Conservation (phyloP, 35 echinoderm and acorn worm species). For the Ophioderma brevispina region DNA sequence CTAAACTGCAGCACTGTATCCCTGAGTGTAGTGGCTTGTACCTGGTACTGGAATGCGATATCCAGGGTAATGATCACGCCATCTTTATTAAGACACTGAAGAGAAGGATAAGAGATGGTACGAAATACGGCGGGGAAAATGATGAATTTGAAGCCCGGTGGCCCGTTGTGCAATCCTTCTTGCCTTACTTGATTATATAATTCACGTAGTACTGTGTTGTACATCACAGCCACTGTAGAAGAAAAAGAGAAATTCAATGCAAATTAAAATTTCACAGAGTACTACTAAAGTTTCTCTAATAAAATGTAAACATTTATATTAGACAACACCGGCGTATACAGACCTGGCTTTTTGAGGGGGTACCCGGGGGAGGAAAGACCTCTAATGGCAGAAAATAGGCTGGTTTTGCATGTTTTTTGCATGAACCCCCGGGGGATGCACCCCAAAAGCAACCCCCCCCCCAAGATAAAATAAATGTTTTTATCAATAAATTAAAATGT, state of each 20-base stretch:
- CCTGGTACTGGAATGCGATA: slow-evolving; percentile 70
- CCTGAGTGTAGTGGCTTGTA: slow-evolving; percentile 2
- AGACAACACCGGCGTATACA: neutral
- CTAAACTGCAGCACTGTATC: slow-evolving; percentile 58
- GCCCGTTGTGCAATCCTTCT: slow-evolving; percentile 71
- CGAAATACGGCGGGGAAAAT: slow-evolving; percentile 71
- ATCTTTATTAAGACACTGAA: slow-evolving; percentile 76
- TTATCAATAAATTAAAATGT: too few species aligned
- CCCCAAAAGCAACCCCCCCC: too few species aligned
- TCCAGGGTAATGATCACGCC: slow-evolving; percentile 57
- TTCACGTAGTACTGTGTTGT: slow-evolving; percentile 56
- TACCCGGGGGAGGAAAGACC: too few species aligned
- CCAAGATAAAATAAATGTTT: too few species aligned
- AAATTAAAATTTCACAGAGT: neutral
- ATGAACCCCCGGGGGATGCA: too few species aligned
- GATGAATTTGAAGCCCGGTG: slow-evolving; percentile 71
- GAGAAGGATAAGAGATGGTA: slow-evolving; percentile 42
- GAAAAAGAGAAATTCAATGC: neutral
- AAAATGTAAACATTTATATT: neutral
- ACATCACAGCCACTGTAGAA: slow-evolving; percentile 69
- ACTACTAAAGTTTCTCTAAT: too few species aligned
- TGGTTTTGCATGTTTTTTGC: too few species aligned
- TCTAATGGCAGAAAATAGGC: too few species aligned
- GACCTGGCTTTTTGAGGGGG: too few species aligned
- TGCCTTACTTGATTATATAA: slow-evolving; percentile 53